phyloP scores from a whole-genome alignment of 2,888 invertebrate genomes.

The Drosophila demipolita region DNA sequence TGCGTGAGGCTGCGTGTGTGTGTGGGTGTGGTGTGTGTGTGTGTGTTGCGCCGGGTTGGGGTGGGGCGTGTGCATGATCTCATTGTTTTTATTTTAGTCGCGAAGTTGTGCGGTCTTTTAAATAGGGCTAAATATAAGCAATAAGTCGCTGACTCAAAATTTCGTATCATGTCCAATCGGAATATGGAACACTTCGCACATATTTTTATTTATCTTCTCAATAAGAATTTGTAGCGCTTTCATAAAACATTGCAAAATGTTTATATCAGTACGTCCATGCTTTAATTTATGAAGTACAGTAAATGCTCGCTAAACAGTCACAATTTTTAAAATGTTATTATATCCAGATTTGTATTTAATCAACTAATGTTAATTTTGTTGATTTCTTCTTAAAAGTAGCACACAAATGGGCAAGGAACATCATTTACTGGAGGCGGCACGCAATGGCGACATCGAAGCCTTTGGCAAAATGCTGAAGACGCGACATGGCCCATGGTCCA shows the following conservation, averaged over 20 bases:
- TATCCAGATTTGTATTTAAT: not conserved
- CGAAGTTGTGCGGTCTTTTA: constrained; percentile 1
- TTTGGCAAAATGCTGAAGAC: constrained; percentile 96
- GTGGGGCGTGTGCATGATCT: constrained; percentile 59
- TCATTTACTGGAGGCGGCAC: constrained; percentile 96
- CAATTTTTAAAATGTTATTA: not conserved
- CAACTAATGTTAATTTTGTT: not conserved
- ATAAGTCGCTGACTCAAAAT: constrained; percentile 1
- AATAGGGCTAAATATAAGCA: not conserved
- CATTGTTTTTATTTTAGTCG: constrained; percentile 40
- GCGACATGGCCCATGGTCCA: constrained; percentile 96
- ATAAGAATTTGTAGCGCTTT: not conserved
- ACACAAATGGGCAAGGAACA: constrained; percentile 95
- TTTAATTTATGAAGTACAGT: not conserved
- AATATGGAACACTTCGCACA: not conserved
- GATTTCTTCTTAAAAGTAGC: not conserved
- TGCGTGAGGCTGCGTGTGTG: not conserved
- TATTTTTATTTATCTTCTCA: not conserved
- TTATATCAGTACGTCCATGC: not conserved
- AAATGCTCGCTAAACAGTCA: not conserved
- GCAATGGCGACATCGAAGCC: constrained; percentile 93
- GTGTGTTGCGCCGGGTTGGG: constrained; percentile 12
- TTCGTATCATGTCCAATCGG: not conserved
- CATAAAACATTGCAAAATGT: not conserved
- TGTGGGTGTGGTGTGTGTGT: constrained; percentile 39